Conservation (phyloP, 2,797 vertebrate species). For the Echeneis naucrates region DNA sequence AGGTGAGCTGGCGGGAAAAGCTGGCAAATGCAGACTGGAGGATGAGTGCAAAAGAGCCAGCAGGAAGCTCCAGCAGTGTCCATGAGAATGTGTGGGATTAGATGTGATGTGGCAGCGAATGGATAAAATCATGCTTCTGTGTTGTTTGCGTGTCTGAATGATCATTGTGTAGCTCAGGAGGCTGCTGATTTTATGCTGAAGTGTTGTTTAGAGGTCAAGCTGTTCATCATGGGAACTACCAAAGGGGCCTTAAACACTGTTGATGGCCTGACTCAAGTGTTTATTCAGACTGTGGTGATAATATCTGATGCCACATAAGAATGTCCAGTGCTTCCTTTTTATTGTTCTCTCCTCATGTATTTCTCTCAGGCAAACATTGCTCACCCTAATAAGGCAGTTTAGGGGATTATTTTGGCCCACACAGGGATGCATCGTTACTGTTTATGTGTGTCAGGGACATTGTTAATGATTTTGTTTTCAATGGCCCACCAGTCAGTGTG, state of each 20-base stretch:
- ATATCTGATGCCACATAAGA: constrained; percentile 43
- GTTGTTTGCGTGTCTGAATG: background rate
- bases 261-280: constrained; percentile 49
- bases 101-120: constrained; percentile 47
- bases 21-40: too few relatives aligned
- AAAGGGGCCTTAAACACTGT: constrained; percentile 25
- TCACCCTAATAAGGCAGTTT: constrained; percentile 65
- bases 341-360: constrained; percentile 19
- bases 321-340: constrained; percentile 15
- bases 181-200: constrained; percentile 11
- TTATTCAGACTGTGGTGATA: constrained; percentile 36
- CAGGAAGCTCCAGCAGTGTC: too few relatives aligned
- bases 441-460: constrained; percentile 49
- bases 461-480: constrained; percentile 67
- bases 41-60: too few relatives aligned
- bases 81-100: constrained; percentile 50
- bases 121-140: constrained; percentile 31
- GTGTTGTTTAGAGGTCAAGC: constrained; percentile 60
- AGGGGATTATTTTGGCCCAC: constrained; percentile 49
- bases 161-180: constrained; percentile 28
- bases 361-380: constrained; percentile 54
- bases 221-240: constrained; percentile 16
- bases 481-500: constrained; percentile 54
- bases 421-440: constrained; percentile 34
- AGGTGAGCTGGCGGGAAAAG: too few relatives aligned